Evolutionary conservation across 2,113 vertebrate genomes (phyloP).

Genomic region (Pseudopodoces humilis): DNA sequence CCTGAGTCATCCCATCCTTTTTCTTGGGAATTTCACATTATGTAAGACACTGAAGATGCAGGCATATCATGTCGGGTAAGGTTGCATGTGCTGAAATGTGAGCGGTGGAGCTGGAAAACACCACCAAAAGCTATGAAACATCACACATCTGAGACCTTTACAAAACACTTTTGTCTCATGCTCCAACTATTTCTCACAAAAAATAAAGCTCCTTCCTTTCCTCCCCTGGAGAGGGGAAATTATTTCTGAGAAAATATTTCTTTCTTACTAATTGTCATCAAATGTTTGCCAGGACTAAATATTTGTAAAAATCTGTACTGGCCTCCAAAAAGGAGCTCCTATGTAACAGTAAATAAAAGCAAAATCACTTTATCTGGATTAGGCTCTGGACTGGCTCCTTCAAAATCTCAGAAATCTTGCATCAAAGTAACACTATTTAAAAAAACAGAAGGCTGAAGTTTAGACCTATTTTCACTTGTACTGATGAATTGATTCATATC

Average conservation of each 20-base stretch:
- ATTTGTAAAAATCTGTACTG: background rate
- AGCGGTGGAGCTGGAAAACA: background rate
- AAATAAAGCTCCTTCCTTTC: background rate
- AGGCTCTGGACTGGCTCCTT: background rate
- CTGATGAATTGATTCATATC: background rate
- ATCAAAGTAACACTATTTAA: background rate
- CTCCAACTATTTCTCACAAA: background rate
- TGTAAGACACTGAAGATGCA: background rate
- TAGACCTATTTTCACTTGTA: background rate
- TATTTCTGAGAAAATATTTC: background rate
- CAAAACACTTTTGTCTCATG: background rate
- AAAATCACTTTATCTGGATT: background rate
- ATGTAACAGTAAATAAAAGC: background rate
- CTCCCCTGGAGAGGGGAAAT: background rate
- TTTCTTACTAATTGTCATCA: background rate
- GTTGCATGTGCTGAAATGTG: background rate
- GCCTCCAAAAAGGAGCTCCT: background rate
- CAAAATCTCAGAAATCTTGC: background rate
- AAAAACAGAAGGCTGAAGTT: background rate
- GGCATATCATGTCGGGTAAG: background rate
- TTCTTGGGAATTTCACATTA: background rate
- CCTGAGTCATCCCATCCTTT: background rate
- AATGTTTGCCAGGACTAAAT: background rate
- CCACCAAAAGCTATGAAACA: background rate
- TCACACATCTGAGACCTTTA: background rate